phyloP scores from a whole-genome alignment of 2,888 invertebrate species.

The Scaptomyza reducta region DNA sequence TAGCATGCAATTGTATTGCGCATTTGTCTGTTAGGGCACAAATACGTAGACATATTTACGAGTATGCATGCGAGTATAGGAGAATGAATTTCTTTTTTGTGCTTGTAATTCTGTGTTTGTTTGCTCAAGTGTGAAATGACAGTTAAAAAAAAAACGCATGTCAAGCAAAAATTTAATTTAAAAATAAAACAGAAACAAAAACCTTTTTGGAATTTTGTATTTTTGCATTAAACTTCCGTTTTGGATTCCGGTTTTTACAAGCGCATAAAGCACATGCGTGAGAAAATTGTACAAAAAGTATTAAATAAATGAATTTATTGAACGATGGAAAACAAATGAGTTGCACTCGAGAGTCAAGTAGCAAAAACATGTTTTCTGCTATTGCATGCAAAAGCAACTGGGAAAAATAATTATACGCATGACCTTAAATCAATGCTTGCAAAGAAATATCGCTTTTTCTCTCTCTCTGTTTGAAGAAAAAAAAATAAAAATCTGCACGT shows the following conservation, averaged over 20 bases:
- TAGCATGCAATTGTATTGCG: slow-evolving; percentile 1
- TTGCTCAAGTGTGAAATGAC: slow-evolving; percentile 43
- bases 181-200: background rate
- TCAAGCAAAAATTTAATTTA: slow-evolving; percentile 26
- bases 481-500: background rate
- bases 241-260: slow-evolving; percentile 27
- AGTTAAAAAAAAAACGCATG: slow-evolving; percentile 24
- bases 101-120: slow-evolving; percentile 31
- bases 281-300: slow-evolving; percentile 14
- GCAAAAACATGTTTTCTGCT: background rate
- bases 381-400: slow-evolving; percentile 12
- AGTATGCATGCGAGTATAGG: background rate
- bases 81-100: slow-evolving; percentile 6
- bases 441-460: background rate
- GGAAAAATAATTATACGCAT: slow-evolving; percentile 52
- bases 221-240: slow-evolving; percentile 40
- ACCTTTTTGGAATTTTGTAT: slow-evolving; percentile 7
- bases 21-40: background rate
- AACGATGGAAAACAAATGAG: slow-evolving; percentile 8
- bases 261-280: slow-evolving; percentile 1
- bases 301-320: slow-evolving; percentile 7
- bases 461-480: no score
- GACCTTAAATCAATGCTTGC: slow-evolving; percentile 29
- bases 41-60: background rate
- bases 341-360: slow-evolving; percentile 7